A percentile compares a stretch with the other conserved stretches of the same genome.
These are phyloP conservation scores for Prionace glauca DNA, from an alignment of 2,797 vertebrate genomes.

Conservation along the genomic window DNA sequence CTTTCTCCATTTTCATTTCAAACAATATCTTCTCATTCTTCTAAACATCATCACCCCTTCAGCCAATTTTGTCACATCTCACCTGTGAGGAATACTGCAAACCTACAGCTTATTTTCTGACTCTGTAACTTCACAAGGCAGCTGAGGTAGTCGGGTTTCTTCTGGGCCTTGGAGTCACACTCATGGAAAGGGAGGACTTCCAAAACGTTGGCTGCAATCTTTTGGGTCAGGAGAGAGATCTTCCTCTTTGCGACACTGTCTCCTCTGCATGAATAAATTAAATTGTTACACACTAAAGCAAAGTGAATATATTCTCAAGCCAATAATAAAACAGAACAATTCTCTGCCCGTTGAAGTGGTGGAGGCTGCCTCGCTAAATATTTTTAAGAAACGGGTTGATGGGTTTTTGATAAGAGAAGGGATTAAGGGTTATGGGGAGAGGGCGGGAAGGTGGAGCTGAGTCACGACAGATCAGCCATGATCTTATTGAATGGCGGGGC, in stretches of 20 bases:
- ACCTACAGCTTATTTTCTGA: conserved; percentile 64
- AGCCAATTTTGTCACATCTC: conserved; percentile 41
- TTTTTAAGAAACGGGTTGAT: too few relatives aligned
- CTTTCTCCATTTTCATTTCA: background rate
- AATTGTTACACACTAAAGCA: background rate
- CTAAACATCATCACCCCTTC: background rate
- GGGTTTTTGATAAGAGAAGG: too few relatives aligned
- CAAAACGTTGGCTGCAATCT: conserved; percentile 64
- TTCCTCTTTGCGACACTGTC: conserved; percentile 53
- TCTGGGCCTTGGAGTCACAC: conserved; percentile 64
- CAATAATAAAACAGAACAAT: background rate
- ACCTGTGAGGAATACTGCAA: conserved; percentile 81
- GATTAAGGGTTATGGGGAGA: too few relatives aligned
- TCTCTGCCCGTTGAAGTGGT: too few relatives aligned
- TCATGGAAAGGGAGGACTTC: conserved; percentile 79
- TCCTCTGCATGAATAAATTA: background rate
- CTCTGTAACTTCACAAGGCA: conserved; percentile 75
- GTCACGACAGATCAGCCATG: too few relatives aligned
- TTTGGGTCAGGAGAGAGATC: conserved; percentile 61
- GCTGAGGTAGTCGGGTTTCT: conserved; percentile 52
- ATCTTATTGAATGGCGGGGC: too few relatives aligned
- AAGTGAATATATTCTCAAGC: background rate
- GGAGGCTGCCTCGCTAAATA: too few relatives aligned
- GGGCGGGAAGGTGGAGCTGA: too few relatives aligned
- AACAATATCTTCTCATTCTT: background rate